Evolutionary conservation across 2,797 vertebrate genomes (phyloP), one percentile per base, ranked within the genome.

Genomic region (Hemibagrus guttatus): DNA sequence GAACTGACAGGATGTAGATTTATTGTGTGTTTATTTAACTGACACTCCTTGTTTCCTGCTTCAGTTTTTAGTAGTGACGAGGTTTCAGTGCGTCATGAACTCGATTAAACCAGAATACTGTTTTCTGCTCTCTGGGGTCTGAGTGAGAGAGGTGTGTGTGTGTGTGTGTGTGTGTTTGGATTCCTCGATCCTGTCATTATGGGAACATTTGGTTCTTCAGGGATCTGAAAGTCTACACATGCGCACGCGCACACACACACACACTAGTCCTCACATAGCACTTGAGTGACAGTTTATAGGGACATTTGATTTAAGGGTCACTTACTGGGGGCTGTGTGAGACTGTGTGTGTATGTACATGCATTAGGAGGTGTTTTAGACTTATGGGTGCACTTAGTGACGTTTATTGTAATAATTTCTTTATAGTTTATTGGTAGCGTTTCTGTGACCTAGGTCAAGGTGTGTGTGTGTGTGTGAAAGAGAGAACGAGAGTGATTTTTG

Each of bases 271-370:
- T 71, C 68, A 42, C 19, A 12, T 2, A 42, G 23, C 68, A 71
- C 68, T 7, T 19, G 17, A 21, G 19, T 42, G 68, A 42, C 16
- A 17, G 42, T 74, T 83, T 35, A 56, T 83, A 56, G 56, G 31
- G 35, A 46, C 39, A 84, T 61, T 63, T 75, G 54, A 71, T 74
- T 46, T n/a, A 59, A 28, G 31, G 69, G 35, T 84, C 83, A 61
- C 69, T 61, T 54, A 39, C 54, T 79, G 26, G n/a, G 31, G n/a
- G n/a, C n/a, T 69, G 91, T 91, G 46, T 46, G 46, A n/a, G n/a
- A n/a, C n/a, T 74, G 16, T 46, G 69, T 68, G 64, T 80, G 81
- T 75, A 61, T 85, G 81, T 85, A 81, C 87, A 84, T 91, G 90
- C 66, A 71, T 52, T 49, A 49, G 46, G 46, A 49, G 46, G 46